Base-by-base conservation (phyloP, 2,797 vertebrate species). In the Distichodus sexfasciatus region DNA sequence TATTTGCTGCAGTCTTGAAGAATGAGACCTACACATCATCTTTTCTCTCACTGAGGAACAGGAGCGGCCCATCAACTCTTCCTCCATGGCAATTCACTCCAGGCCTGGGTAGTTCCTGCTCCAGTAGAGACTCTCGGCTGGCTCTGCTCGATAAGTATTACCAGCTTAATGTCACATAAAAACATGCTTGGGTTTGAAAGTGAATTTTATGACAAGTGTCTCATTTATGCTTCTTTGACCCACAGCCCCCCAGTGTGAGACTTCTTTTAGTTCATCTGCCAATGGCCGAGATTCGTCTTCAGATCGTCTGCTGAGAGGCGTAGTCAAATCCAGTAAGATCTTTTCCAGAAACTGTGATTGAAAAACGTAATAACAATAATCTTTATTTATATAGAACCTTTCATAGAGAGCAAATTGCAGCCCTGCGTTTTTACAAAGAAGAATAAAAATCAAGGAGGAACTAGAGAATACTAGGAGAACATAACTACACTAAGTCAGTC, bases 181-280 rank as follows among this genome's bases (percentile, higher is more conserved):
- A 19, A 50, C 23, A 8, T 33, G 6, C 1, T 23, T 17, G 17
- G n/a, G 31, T 41, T 62, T 38, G n/a, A n/a, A n/a, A n/a, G 0
- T 46, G 51, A 9, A 21, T 76, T 28, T 50, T 55, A 26, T 19
- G 61, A 14, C 11, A n/a, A 50, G 50, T 35, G 4, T 72, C 10
- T 74, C 58, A 58, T 57, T 66, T 35, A 21, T 47, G 50, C 57
- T 33, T 62, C 44, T 47, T 75, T 68, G 60, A 10, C 31, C 78
- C 76, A 79, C 70, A 91, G 86, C 36, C 33, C 80, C 70, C 63
- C 69, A 79, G 78, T 60, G 28, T 17, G 74, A 35, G 15, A 54
- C 26, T 46, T 74, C 44, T 61, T 79, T 74, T n/a, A 55, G 82
- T 74, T 77, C 79, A 15, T 83, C 81, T 66, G 74, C 76, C 71